phyloP scores from a whole-genome alignment of 2,888 invertebrate genomes.

The Neria commutata region DNA sequence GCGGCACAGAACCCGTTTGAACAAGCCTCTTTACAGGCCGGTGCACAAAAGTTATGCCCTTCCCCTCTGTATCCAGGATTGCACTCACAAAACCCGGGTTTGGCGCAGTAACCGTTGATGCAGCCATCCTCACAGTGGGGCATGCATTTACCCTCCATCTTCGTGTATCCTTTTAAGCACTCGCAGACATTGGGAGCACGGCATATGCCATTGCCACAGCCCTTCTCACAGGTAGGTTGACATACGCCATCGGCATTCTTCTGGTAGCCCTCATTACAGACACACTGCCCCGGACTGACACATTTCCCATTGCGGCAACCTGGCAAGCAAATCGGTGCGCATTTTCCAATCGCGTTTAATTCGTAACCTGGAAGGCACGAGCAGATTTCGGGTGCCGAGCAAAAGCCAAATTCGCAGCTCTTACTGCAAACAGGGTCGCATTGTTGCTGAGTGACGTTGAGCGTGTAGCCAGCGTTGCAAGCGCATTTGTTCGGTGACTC shows the following conservation, averaged over 20 bases:
- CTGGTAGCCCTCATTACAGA: constrained; percentile 29
- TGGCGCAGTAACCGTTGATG: constrained; percentile 49
- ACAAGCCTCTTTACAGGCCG: constrained; percentile 26
- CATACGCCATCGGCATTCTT: constrained; percentile 5
- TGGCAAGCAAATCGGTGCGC: constrained; percentile 23
- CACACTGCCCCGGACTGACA: constrained; percentile 42
- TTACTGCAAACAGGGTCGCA: constrained; percentile 46
- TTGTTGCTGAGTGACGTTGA: constrained; percentile 39
- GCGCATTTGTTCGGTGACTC: constrained; percentile 64
- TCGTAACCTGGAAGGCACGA: constrained; percentile 70
- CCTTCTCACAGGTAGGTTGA: constrained; percentile 16
- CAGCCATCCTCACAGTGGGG: constrained; percentile 28
- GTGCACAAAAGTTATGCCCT: constrained; percentile 30
- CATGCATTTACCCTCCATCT: constrained; percentile 9
- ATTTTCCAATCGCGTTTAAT: constrained; percentile 17
- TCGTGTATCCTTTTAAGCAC: neutral
- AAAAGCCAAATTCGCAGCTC: constrained; percentile 59
- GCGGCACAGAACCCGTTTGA: constrained; percentile 11
- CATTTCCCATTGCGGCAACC: constrained; percentile 46
- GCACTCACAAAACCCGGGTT: constrained; percentile 47
- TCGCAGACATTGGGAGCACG: neutral
- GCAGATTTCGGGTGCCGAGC: constrained; percentile 72
- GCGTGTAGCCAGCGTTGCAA: constrained; percentile 65
- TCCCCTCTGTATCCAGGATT: constrained; percentile 34
- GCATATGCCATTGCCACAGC: constrained; percentile 8